phyloP scores from a whole-genome alignment of 2,113 vertebrate species.

The Ceyx margarethae region DNA sequence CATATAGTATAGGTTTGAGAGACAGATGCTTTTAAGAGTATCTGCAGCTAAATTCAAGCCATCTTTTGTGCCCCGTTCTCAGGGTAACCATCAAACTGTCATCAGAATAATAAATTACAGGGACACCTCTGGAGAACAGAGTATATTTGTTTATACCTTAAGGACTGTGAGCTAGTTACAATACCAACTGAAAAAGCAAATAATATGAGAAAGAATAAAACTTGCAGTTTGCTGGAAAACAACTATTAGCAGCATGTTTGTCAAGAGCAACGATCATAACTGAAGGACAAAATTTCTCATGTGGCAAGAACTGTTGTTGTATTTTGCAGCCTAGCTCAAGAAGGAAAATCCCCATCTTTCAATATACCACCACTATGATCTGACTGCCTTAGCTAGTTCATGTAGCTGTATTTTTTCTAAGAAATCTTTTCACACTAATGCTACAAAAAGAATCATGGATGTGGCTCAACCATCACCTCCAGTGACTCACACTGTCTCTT shows the following conservation, averaged over 20 bases:
- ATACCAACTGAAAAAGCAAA: conserved; percentile 35
- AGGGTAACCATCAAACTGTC: conserved; percentile 69
- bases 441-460: neutral
- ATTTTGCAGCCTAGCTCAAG: neutral
- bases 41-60: conserved; percentile 63
- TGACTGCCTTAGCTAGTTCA: neutral
- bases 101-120: conserved; percentile 69
- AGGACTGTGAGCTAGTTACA: conserved; percentile 41
- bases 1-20: conserved; percentile 46
- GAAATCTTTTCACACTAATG: neutral
- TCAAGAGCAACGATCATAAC: neutral
- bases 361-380: neutral
- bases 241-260: neutral
- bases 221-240: conserved; percentile 15
- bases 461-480: conserved; percentile 6
- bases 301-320: neutral
- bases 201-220: neutral
- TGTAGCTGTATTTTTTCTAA: neutral
- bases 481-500: neutral
- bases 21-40: conserved; percentile 60
- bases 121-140: conserved; percentile 48
- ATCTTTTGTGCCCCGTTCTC: conserved; percentile 67
- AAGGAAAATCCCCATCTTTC: neutral
- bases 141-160: conserved; percentile 61
- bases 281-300: conserved; percentile 33